These are phyloP conservation scores for Dendrocopos noguchii DNA, from an alignment of 2,113 vertebrate species.

Conservation along the genomic window DNA sequence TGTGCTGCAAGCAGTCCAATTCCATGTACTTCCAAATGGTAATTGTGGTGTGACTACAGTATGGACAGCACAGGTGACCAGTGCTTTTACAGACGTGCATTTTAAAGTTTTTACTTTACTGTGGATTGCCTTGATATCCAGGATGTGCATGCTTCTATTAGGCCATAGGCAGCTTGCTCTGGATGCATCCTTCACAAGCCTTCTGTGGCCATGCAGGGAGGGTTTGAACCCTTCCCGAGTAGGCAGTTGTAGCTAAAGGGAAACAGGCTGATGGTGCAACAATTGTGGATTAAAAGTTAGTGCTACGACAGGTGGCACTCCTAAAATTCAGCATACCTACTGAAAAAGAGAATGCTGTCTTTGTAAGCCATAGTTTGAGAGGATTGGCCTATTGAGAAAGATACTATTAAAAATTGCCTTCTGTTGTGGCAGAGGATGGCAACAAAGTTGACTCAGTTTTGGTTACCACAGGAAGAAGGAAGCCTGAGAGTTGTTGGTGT, in stretches of 20 bases:
- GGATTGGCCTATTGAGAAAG: neutral
- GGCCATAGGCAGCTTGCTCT: neutral
- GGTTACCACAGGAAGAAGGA: neutral
- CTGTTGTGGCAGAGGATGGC: neutral
- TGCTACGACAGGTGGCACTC: neutral
- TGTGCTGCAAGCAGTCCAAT: neutral
- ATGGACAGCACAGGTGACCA: neutral
- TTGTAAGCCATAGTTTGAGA: neutral
- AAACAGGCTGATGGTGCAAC: neutral
- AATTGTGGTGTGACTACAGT: neutral
- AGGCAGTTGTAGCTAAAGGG: neutral
- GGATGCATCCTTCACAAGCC: rapidly evolving
- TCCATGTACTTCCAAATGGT: neutral
- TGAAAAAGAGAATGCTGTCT: neutral
- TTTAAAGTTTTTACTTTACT: neutral
- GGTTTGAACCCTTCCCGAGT: neutral
- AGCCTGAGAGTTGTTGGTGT: neutral
- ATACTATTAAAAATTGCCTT: neutral
- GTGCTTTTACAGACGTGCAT: neutral
- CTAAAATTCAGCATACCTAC: neutral
- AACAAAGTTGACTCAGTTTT: neutral
- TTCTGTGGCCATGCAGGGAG: rapidly evolving
- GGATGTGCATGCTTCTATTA: neutral
- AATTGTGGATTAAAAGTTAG: neutral
- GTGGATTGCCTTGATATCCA: neutral